Base-by-base conservation (phyloP, 2,797 vertebrate genomes). In the Ptychobarbus kaznakovi region DNA sequence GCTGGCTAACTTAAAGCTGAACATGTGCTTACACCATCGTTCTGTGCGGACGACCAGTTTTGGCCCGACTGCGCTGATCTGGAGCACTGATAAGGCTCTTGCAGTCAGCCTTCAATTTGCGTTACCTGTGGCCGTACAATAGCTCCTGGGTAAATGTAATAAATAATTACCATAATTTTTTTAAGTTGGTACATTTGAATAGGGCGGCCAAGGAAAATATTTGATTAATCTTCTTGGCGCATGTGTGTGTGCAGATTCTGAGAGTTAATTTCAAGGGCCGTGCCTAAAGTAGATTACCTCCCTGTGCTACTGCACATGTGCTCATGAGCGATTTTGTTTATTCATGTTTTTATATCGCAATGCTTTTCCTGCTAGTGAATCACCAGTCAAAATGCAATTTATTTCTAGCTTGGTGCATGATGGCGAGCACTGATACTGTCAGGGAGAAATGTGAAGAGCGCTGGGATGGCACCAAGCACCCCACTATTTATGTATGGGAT, bases 291-390 rank as follows among this genome's bases (percentile, higher is more conserved):
- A 95, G 94, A 95, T 95, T 95, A 95, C 93, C 94, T 93, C 93
- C 93, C 93, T 92, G 91, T 94, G 94, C 94, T 94, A 93, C 92
- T 93, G 93, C 94, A 94, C 95, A 93, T 95, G 94, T 95, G 92
- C 94, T 95, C 94, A 95, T 95, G 94, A 95, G 93, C 94, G 93
- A 95, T 95, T 95, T 95, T 95, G 94, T 95, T 95, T 95, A 95
- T 95, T 95, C 94, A 95, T 95, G 94, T 95, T 95, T 84, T 95
- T 95, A 95, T 95, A 95, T 95, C 95, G 94, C 94, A 95, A 93
- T 95, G 92, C 93, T 94, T 89, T 92, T 94, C 92, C 92, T 93
- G 93, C 93, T 92, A 90, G 90, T 92, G 91, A 95, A 94, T 93
- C 93, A 91, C 90, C 86, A 86, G 93, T 92, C 91, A 93, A 95